phyloP scores from a whole-genome alignment of 2,888 invertebrate species.

The Cryptocheilus praepositus region DNA sequence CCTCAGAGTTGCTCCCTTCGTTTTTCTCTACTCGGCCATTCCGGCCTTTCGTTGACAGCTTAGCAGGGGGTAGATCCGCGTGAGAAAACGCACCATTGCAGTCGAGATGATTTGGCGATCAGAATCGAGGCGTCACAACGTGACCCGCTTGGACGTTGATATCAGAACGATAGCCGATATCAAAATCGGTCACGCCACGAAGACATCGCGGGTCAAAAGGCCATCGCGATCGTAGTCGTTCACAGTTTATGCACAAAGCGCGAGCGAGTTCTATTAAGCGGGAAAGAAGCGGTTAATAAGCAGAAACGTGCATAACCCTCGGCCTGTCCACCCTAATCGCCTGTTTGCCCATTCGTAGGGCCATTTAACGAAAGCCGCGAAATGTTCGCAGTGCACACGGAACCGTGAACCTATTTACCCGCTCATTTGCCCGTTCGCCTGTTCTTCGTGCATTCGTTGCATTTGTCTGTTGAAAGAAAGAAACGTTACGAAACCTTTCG shows the following conservation, averaged over 20 bases:
- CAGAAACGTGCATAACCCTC: neutral
- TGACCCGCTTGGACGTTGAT: conserved; percentile 16
- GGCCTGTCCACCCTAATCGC: neutral
- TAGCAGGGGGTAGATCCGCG: neutral
- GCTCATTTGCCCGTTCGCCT: too few relatives aligned
- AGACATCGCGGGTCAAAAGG: conserved; percentile 5
- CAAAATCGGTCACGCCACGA: conserved; percentile 16
- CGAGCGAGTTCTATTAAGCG: neutral
- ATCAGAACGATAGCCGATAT: conserved; percentile 12
- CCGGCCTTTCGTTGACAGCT: neutral
- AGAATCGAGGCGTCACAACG: neutral
- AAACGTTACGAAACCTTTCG: too few relatives aligned
- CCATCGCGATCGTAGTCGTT: conserved; percentile 3
- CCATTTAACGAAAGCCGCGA: too few relatives aligned
- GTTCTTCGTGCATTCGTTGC: too few relatives aligned
- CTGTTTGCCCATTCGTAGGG: too few relatives aligned
- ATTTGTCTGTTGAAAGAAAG: too few relatives aligned
- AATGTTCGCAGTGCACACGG: too few relatives aligned
- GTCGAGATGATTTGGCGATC: neutral
- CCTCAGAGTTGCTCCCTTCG: neutral
- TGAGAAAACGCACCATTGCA: conserved; percentile 5
- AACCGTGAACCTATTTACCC: too few relatives aligned
- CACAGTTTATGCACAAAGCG: neutral
- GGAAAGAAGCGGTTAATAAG: neutral
- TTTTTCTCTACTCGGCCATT: neutral